Base-by-base conservation (phyloP, 1,140 invertebrate genomes). In the Drosophila lini region DNA sequence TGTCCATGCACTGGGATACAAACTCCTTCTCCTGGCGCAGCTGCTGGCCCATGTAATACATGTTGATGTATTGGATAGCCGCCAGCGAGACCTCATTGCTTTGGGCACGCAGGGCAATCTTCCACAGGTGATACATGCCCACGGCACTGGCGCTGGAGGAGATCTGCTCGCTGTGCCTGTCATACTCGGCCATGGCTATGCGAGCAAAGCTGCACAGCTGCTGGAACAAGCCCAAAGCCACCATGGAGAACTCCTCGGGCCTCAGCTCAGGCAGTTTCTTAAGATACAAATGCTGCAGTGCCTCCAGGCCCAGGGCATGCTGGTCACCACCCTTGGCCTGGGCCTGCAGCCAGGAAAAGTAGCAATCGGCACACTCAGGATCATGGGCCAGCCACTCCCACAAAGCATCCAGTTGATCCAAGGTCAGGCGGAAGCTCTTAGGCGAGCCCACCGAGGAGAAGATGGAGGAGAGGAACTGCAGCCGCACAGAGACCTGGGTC, bases 41-140 rank as follows among this genome's bases (percentile, higher is more conserved):
- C 91, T 97, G 96, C 74, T 97, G 95, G 28, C 97, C 97, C 94
- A 98, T 97, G 92, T 98, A 99, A 86, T 97, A 98, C 80, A 95
- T 96, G 90, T 98, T 98, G 36, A 98, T 93, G 90, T 98, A 98
- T 86, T 98, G 97, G 64, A 98, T 98, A 1, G 98, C 97, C 6
- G 97, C 96, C 95, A 98, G 96, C 69, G 97, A 98, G 1, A 98
- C 98, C 92, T 98, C 97, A 93, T 97, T 98, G 91, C 96, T 98
- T 69, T 96, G 96, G 1, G 97, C 97, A 73, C 96, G 94, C 1
- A 98, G 92, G 1, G 98, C 98, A 70, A 99, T 98, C 91, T 96
- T 96, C 97, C 98, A 99, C 19, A 98, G 93, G 84, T 98, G 97
- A 92, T 97, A 96, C 96, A 98, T 98, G 13, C 97, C 97, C 31